Percentiles rank a stretch among this genome's conserved stretches.
Evolutionary conservation across 2,797 vertebrate species (phyloP).

Genomic region (Parauchenoglanis ngamensis): DNA sequence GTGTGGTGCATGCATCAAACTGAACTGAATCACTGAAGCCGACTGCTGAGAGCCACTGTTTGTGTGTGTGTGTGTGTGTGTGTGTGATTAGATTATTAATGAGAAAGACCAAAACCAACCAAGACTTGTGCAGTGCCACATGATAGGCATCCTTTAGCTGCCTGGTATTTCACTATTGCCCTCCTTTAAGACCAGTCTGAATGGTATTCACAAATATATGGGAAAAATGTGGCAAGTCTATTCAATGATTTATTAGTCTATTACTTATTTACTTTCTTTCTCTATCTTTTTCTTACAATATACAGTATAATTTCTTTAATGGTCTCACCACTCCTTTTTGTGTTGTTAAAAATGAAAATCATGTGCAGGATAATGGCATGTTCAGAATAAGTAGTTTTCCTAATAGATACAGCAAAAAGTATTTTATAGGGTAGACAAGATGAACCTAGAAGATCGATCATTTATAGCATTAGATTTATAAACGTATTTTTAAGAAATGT

Average conservation of each 20-base stretch:
- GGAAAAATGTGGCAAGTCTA: neutral
- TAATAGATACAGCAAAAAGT: neutral
- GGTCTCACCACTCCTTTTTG: too few relatives aligned
- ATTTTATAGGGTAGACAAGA: neutral
- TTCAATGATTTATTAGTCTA: neutral
- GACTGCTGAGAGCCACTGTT: neutral
- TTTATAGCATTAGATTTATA: neutral
- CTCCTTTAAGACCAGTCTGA: constrained; percentile 35
- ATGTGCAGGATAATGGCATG: neutral
- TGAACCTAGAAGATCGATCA: neutral
- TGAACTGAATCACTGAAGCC: neutral
- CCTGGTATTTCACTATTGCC: neutral
- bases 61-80: neutral
- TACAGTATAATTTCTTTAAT: neutral
- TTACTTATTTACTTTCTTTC: neutral
- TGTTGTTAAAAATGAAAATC: neutral
- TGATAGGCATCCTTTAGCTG: constrained; percentile 17
- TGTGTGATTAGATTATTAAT: constrained; percentile 27
- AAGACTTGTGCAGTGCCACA: neutral
- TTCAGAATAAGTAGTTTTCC: neutral
- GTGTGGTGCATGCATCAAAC: neutral
- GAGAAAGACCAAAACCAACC: constrained; percentile 19
- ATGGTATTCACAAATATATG: constrained; percentile 1
- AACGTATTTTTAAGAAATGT: neutral
- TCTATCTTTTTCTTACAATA: neutral